Evolutionary conservation across 2,888 invertebrate species (phyloP).

Genomic region (Sepioteuthis lessoniana): DNA sequence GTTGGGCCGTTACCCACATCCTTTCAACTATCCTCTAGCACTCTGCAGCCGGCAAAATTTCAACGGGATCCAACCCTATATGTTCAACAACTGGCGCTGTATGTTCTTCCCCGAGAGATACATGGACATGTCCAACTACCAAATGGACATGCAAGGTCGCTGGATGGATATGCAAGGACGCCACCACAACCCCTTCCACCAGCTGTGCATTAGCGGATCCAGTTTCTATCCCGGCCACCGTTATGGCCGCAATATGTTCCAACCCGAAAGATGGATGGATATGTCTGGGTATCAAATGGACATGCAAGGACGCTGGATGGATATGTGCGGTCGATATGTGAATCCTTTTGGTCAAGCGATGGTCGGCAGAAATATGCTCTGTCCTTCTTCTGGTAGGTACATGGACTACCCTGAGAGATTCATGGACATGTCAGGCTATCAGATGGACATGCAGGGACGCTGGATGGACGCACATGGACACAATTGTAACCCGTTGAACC

Average conservation of each 20-base stretch:
- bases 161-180: neutral
- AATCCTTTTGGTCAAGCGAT: neutral
- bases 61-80: neutral
- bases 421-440: neutral
- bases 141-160: neutral
- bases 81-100: neutral
- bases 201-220: neutral
- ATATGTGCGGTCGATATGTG: neutral
- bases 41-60: neutral
- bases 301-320: neutral
- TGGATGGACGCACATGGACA: neutral
- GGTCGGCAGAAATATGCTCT: neutral
- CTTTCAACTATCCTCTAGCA: neutral
- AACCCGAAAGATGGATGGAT: neutral
- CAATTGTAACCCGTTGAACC: neutral
- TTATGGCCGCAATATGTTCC: neutral
- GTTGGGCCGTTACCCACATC: neutral
- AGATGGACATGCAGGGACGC: conserved; percentile 6
- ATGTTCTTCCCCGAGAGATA: neutral
- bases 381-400: too few relatives aligned
- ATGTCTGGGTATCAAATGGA: neutral
- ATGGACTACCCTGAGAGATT: neutral
- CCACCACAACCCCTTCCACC: neutral
- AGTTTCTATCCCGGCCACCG: neutral
- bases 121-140: neutral